These are phyloP conservation scores for Aurelia aurita DNA, from an alignment of 30 jellyfish, hydroid and myxozoan species.

Conservation along the genomic window DNA sequence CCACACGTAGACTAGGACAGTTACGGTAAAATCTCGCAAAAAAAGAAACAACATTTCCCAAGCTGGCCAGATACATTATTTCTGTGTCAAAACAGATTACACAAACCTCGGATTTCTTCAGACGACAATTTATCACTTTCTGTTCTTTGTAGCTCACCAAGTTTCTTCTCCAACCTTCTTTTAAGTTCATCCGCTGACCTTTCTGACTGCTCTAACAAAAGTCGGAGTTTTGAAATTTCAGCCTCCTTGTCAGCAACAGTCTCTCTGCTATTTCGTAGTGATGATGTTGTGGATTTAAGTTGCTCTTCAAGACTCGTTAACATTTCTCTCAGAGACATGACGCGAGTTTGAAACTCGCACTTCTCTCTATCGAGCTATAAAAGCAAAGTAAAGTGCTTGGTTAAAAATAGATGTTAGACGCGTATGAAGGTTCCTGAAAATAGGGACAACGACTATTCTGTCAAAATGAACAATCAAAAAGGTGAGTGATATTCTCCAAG, in stretches of 20 bases:
- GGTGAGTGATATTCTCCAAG: too few relatives aligned
- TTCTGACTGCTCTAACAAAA: slow-evolving; percentile 85
- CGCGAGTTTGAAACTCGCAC: slow-evolving; percentile 70
- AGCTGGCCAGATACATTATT: too few relatives aligned
- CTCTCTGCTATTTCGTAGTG: slow-evolving; percentile 76
- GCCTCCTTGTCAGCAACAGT: slow-evolving; percentile 89
- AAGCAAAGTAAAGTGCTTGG: neutral
- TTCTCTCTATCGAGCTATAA: slow-evolving; percentile 87
- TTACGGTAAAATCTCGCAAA: too few relatives aligned
- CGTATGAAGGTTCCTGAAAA: too few relatives aligned
- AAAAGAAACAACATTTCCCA: too few relatives aligned
- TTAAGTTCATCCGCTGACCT: slow-evolving; percentile 75
- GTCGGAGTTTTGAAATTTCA: slow-evolving; percentile 77
- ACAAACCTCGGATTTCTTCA: slow-evolving; percentile 58
- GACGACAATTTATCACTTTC: slow-evolving; percentile 39
- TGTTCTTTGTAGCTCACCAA: slow-evolving; percentile 36
- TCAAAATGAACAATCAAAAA: too few relatives aligned
- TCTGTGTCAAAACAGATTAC: neutral
- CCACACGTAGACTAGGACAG: too few relatives aligned
- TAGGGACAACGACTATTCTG: too few relatives aligned
- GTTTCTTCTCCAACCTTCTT: slow-evolving; percentile 75
- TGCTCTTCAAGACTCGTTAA: slow-evolving; percentile 79
- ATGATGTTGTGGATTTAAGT: slow-evolving; percentile 64
- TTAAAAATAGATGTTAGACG: too few relatives aligned
- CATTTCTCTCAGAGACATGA: slow-evolving; percentile 73